Evolutionary conservation across 2,113 vertebrate genomes (phyloP).

Genomic region (Passerina amoena): DNA sequence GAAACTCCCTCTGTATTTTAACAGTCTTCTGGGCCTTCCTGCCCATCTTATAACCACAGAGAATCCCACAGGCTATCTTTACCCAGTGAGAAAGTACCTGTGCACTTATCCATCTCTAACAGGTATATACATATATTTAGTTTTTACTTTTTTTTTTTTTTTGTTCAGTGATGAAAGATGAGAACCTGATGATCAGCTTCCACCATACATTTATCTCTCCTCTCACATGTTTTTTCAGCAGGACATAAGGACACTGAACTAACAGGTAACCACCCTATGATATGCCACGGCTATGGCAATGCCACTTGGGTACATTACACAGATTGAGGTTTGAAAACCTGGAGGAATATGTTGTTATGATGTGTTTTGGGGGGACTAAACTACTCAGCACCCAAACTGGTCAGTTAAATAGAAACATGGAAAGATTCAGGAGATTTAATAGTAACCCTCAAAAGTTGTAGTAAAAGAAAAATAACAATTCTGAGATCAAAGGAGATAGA

Average conservation of each 20-base stretch:
- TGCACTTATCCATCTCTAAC: not conserved
- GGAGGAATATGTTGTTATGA: not conserved
- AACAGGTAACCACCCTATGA: not conserved
- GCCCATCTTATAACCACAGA: not conserved
- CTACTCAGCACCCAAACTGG: not conserved
- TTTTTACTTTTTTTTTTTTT: not conserved
- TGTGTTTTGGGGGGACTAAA: not conserved
- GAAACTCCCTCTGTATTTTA: slow-evolving; percentile 22
- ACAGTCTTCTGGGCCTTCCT: not conserved
- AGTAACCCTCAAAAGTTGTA: not conserved
- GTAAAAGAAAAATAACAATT: not conserved
- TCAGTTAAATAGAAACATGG: not conserved
- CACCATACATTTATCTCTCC: not conserved
- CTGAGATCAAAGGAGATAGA: not conserved
- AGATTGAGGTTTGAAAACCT: not conserved
- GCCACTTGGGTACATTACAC: not conserved
- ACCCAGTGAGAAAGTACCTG: not conserved
- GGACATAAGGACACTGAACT: not conserved
- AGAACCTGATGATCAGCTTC: not conserved
- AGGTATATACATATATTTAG: not conserved
- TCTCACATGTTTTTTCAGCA: not conserved
- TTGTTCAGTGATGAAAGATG: not conserved
- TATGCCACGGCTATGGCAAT: not conserved
- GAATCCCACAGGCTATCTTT: not conserved
- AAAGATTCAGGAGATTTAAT: not conserved